A percentile compares a stretch with the other conserved stretches of the same genome.
Conservation (phyloP, 2,888 invertebrate genomes). For the Nymphalis urticae region DNA sequence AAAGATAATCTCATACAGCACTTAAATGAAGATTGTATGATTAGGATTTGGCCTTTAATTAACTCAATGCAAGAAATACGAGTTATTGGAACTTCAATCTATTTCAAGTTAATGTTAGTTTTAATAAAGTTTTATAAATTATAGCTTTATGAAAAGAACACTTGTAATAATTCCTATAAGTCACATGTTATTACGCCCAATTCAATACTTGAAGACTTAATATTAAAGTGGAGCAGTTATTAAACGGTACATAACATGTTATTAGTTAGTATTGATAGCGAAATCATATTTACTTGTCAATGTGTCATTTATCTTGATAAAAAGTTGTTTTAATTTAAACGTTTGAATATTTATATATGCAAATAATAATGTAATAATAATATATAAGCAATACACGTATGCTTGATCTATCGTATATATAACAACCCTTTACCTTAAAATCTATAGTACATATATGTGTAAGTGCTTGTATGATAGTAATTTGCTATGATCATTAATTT, state of each 20-base stretch:
- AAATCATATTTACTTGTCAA: conserved; percentile 32
- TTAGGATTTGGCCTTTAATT: conserved; percentile 10
- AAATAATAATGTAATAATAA: no score
- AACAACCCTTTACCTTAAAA: not conserved
- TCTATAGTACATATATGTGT: no score
- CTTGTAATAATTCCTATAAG: not conserved
- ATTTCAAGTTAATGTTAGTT: not conserved
- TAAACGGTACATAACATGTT: conserved; percentile 18
- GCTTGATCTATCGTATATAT: not conserved
- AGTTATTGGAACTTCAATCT: not conserved
- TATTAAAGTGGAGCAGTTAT: conserved; percentile 15
- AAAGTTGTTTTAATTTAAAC: conserved; percentile 11
- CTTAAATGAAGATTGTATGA: not conserved
- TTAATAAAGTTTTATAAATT: not conserved
- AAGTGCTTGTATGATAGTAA: no score
- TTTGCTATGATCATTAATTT: no score
- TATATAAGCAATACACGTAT: conserved; percentile 9
- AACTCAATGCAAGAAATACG: conserved; percentile 8
- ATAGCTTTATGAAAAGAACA: not conserved
- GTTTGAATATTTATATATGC: not conserved
- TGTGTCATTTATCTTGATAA: conserved; percentile 24
- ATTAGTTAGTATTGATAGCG: conserved; percentile 24
- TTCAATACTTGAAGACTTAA: not conserved
- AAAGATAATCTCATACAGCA: conserved; percentile 17
- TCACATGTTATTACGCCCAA: not conserved